A percentile compares a stretch with the other conserved stretches of the same genome.
phyloP scores from a whole-genome alignment of 1,140 invertebrate genomes.

The Plectus sambesii region DNA sequence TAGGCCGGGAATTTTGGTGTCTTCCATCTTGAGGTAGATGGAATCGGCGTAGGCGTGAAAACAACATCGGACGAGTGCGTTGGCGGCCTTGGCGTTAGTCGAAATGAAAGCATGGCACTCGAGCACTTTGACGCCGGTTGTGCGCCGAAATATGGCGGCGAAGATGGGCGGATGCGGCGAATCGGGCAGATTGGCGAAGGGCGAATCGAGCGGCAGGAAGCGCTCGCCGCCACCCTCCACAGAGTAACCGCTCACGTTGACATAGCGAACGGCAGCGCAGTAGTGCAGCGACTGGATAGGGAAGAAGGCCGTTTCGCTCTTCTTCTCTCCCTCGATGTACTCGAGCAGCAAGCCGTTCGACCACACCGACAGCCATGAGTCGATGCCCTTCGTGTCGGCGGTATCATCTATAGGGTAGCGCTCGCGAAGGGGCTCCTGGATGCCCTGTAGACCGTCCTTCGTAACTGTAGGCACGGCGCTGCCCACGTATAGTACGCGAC shows the following conservation, averaged over 20 bases:
- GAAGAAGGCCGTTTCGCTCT: constrained; percentile 88
- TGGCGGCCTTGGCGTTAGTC: constrained; percentile 50
- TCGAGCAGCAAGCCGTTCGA: constrained; percentile 87
- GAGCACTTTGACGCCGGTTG: constrained; percentile 88
- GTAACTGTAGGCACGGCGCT: constrained; percentile 92
- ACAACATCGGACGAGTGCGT: constrained; percentile 42
- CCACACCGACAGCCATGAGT: constrained; percentile 93
- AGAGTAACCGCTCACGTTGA: constrained; percentile 53
- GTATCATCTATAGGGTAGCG: constrained; percentile 69
- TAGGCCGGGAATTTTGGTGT: constrained; percentile 32
- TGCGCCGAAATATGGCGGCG: constrained; percentile 82
- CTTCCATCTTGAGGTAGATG: constrained; percentile 37
- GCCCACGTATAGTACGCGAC: constrained; percentile 92
- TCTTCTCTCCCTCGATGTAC: constrained; percentile 87
- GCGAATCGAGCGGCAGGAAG: constrained; percentile 89
- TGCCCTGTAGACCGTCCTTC: constrained; percentile 85
- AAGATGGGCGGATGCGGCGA: constrained; percentile 77
- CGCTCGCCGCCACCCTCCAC: constrained; percentile 56
- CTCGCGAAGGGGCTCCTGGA: constrained; percentile 88
- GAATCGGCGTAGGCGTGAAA: constrained; percentile 43
- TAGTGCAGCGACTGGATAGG: constrained; percentile 91
- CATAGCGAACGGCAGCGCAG: constrained; percentile 84
- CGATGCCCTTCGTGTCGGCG: constrained; percentile 72
- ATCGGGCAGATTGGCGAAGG: constrained; percentile 75
- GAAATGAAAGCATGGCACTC: constrained; percentile 99